phyloP scores from a whole-genome alignment of 1,140 invertebrate species.

The Cyrtorhinus lividipennis region DNA sequence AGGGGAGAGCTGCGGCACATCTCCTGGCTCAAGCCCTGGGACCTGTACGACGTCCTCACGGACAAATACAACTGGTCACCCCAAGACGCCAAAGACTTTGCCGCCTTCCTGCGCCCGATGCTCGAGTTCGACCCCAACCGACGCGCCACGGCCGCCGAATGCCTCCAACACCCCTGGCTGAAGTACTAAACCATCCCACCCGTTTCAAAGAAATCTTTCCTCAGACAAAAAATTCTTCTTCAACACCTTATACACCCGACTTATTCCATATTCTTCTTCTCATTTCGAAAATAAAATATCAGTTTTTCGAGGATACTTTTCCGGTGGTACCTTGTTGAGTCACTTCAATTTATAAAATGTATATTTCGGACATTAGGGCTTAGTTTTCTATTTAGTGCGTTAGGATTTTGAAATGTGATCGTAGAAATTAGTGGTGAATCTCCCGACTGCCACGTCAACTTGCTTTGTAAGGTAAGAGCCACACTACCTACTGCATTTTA shows the following conservation, averaged over 20 bases:
- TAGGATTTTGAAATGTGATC: not conserved
- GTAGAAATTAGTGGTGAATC: not conserved
- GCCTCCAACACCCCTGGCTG: slow-evolving; percentile 89
- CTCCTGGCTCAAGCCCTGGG: slow-evolving; percentile 85
- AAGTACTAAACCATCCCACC: slow-evolving; percentile 23
- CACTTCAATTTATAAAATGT: not conserved
- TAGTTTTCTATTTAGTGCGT: not conserved
- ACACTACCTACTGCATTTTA: no score
- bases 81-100: slow-evolving; percentile 72
- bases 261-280: not conserved
- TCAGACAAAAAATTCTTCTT: not conserved
- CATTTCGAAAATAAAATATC: not conserved
- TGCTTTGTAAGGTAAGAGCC: not conserved
- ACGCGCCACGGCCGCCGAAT: slow-evolving; percentile 83
- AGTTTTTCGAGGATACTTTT: not conserved
- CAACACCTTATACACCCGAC: not conserved
- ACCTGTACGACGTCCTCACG: slow-evolving; percentile 75
- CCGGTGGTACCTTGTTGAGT: not conserved
- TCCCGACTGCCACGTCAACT: not conserved
- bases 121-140: slow-evolving; percentile 79
- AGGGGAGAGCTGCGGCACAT: slow-evolving; percentile 84
- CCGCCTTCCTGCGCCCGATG: slow-evolving; percentile 89
- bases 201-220: not conserved
- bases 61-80: slow-evolving; percentile 91
- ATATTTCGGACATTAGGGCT: not conserved